Conservation (phyloP, 2,888 invertebrate genomes). For the Papilio elwesi region DNA sequence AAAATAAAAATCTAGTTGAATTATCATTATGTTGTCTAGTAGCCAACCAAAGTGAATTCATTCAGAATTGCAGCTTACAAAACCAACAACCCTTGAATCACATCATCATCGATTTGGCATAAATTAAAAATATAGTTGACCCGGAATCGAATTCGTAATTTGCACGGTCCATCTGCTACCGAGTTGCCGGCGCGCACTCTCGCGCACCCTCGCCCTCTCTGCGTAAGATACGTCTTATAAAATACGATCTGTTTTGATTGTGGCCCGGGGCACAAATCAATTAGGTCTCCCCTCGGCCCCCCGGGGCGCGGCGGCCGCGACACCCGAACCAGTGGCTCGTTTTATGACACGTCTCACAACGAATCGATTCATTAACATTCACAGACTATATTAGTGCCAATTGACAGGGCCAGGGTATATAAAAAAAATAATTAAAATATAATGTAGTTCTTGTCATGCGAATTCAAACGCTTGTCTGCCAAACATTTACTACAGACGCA, state of each 20-base stretch:
- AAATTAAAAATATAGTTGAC: constrained; percentile 4
- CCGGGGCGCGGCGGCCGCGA: constrained; percentile 69
- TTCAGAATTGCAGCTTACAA: background rate
- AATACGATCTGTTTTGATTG: constrained; percentile 85
- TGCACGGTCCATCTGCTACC: constrained; percentile 37
- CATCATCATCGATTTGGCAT: background rate
- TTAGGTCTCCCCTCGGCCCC: constrained; percentile 76
- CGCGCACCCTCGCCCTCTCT: constrained; percentile 72
- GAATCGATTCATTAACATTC: constrained; percentile 82
- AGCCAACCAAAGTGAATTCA: too few relatives aligned
- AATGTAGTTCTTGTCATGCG: background rate
- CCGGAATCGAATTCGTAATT: constrained; percentile 60
- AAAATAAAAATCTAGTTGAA: too few relatives aligned
- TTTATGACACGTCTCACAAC: constrained; percentile 82
- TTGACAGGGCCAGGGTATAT: constrained; percentile 56
- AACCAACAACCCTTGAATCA: background rate
- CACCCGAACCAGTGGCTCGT: constrained; percentile 82
- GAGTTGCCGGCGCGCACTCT: constrained; percentile 47
- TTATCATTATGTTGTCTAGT: too few relatives aligned
- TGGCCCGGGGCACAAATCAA: constrained; percentile 85
- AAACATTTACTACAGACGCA: too few relatives aligned
- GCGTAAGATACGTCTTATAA: constrained; percentile 80
- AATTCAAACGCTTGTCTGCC: too few relatives aligned
- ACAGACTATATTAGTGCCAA: constrained; percentile 79
- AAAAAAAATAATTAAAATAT: background rate